Conservation (phyloP, 2,888 invertebrate genomes). For the Eubasilissa splendida region DNA sequence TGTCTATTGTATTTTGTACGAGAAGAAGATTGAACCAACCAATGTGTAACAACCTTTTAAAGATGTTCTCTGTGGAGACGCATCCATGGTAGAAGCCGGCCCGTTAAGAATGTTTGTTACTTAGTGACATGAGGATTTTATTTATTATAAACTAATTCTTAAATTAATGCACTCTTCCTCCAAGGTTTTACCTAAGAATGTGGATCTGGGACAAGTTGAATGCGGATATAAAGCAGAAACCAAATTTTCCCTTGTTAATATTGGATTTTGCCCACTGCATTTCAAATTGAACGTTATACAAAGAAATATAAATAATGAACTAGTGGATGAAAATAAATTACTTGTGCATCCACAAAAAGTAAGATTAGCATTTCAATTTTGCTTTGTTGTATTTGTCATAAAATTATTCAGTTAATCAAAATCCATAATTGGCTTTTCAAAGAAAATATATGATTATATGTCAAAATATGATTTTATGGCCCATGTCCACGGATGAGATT, state of each 20-base stretch:
- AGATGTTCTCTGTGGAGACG: too few relatives aligned
- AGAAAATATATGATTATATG: too few relatives aligned
- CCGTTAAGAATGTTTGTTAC: too few relatives aligned
- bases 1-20: too few relatives aligned
- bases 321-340: conserved; percentile 62
- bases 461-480: too few relatives aligned
- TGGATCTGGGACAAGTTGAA: conserved; percentile 67
- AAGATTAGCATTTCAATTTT: not conserved
- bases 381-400: too few relatives aligned
- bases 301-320: conserved; percentile 67
- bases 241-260: conserved; percentile 66
- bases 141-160: not conserved
- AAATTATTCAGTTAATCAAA: too few relatives aligned
- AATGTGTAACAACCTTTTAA: too few relatives aligned
- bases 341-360: conserved; percentile 20
- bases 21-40: too few relatives aligned
- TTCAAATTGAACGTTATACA: conserved; percentile 65
- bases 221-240: conserved; percentile 64
- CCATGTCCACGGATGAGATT: too few relatives aligned
- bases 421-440: too few relatives aligned
- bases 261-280: conserved; percentile 66
- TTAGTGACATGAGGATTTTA: not conserved
- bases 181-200: conserved; percentile 66
- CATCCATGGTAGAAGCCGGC: too few relatives aligned
- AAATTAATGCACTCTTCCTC: not conserved